Percentiles rank a stretch among this genome's conserved stretches.
These are phyloP conservation scores for Brachionus rotundiformis DNA, from an alignment of 1,140 invertebrate species.

Conservation along the genomic window DNA sequence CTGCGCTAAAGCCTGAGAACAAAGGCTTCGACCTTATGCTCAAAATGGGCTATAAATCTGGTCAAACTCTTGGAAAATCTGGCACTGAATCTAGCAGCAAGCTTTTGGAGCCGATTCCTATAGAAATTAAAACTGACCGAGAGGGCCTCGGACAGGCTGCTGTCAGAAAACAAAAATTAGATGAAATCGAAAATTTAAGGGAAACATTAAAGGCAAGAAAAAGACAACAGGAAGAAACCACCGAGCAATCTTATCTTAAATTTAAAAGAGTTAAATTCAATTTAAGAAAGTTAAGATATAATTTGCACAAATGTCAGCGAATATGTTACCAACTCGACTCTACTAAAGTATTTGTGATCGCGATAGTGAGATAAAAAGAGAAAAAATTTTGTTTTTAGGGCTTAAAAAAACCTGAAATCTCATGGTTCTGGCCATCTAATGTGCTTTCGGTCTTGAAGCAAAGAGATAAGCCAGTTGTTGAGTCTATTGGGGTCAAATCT, in stretches of 20 bases:
- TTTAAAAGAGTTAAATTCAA: conserved; percentile 35
- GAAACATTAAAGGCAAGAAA: background rate
- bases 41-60: conserved; percentile 50
- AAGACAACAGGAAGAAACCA: background rate
- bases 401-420: conserved; percentile 23
- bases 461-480: background rate
- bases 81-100: background rate
- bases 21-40: conserved; percentile 46
- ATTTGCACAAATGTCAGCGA: conserved; percentile 40
- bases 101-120: conserved; percentile 25
- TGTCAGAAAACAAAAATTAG: background rate
- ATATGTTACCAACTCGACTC: conserved; percentile 43
- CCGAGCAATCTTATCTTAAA: background rate
- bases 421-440: conserved; percentile 36
- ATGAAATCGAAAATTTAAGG: conserved; percentile 40
- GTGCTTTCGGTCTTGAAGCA: background rate
- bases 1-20: conserved; percentile 22
- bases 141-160: conserved; percentile 30
- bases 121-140: conserved; percentile 39
- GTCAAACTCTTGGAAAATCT: conserved; percentile 16
- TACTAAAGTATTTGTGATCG: background rate
- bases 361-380: too few species aligned
- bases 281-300: conserved; percentile 25
- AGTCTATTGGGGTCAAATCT: background rate
- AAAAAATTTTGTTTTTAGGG: background rate